A percentile compares a stretch with the other conserved stretches of the same genome.
These are phyloP conservation scores for Martes martes DNA, from an alignment of 2,113 vertebrate genomes.

Conservation along the genomic window DNA sequence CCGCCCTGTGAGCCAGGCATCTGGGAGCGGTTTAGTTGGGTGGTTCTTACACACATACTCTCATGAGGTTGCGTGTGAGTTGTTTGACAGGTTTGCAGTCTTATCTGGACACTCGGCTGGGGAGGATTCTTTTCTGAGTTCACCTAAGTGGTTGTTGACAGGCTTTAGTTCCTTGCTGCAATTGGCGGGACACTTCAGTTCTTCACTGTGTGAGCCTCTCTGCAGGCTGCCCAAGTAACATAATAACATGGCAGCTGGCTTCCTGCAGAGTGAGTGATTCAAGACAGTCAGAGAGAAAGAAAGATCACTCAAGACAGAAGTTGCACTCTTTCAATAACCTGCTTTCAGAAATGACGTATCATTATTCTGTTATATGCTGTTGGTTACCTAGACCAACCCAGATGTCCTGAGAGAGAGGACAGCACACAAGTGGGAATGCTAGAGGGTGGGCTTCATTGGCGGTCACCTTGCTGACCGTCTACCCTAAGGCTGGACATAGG, in stretches of 20 bases:
- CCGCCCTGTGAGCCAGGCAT: not conserved
- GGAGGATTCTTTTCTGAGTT: not conserved
- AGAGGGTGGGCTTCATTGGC: not conserved
- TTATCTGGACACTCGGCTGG: not conserved
- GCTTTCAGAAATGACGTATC: not conserved
- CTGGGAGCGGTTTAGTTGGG: not conserved
- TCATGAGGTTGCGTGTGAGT: not conserved
- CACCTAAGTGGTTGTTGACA: not conserved
- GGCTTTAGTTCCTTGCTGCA: not conserved
- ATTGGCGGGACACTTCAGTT: not conserved
- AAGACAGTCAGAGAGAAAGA: not conserved
- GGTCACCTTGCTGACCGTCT: not conserved
- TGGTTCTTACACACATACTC: not conserved
- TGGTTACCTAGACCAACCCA: not conserved
- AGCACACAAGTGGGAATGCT: not conserved
- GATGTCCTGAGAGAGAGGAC: accelerated
- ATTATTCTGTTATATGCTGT: not conserved
- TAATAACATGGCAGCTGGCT: not conserved
- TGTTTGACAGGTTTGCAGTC: not conserved
- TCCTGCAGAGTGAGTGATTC: not conserved
- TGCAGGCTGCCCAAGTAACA: not conserved
- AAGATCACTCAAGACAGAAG: not conserved
- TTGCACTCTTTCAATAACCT: not conserved
- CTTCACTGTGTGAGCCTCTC: not conserved
- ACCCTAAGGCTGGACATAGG: too few species aligned